Percentiles rank a stretch among this genome's conserved stretches.
Evolutionary conservation across 2,113 vertebrate genomes (phyloP).

Genomic region (Diphyllodes magnificus): DNA sequence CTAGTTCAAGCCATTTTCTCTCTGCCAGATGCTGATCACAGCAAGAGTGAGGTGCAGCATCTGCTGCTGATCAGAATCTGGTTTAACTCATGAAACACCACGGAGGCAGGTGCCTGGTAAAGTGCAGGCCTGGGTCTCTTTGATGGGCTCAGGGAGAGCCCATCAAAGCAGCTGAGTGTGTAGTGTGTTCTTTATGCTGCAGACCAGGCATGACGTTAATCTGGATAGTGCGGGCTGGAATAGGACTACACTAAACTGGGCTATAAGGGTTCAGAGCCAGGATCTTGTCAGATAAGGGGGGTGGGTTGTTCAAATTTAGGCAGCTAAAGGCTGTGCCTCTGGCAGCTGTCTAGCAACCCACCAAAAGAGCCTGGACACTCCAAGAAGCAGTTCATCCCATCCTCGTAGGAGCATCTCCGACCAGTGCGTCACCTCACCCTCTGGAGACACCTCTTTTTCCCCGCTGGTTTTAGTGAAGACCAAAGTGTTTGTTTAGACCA

Average conservation of each 20-base stretch:
- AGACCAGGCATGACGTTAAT: accelerated
- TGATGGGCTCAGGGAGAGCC: not conserved
- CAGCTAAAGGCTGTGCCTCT: not conserved
- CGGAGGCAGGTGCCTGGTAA: not conserved
- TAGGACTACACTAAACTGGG: not conserved
- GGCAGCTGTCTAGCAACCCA: not conserved
- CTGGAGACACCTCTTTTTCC: not conserved
- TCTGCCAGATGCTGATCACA: conserved; percentile 53
- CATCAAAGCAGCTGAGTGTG: not conserved
- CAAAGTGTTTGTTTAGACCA: not conserved
- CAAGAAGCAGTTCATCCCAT: not conserved
- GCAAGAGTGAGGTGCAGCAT: conserved; percentile 17
- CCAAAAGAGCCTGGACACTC: not conserved
- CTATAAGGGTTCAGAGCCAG: not conserved
- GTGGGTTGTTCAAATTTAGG: not conserved
- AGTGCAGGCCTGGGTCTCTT: not conserved
- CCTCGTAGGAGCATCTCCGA: accelerated
- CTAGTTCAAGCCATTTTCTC: conserved; percentile 43
- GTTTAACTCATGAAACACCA: not conserved
- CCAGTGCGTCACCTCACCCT: not conserved
- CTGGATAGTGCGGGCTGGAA: not conserved
- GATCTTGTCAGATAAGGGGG: not conserved
- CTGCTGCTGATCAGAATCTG: conserved; percentile 18
- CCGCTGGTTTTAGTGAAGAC: not conserved
- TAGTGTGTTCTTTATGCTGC: not conserved